Evolutionary conservation across 2,888 invertebrate genomes (phyloP).

Genomic region (Andrena chrysosceles): DNA sequence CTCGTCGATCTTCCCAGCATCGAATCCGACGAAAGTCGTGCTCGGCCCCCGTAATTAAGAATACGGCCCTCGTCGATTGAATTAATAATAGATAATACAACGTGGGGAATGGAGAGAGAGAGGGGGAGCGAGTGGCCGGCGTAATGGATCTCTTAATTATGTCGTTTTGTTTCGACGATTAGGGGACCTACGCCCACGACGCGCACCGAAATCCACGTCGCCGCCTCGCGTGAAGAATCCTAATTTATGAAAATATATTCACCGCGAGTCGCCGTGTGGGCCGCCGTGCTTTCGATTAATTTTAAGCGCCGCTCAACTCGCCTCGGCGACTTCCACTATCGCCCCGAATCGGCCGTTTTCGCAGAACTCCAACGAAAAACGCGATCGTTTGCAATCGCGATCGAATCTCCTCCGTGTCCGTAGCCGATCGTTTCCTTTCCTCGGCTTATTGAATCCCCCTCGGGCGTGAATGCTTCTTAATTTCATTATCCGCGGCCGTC

Average conservation of each 20-base stretch:
- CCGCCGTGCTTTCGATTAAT: slow-evolving; percentile 54
- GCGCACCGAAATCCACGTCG: slow-evolving; percentile 51
- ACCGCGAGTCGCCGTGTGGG: slow-evolving; percentile 58
- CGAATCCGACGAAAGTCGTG: slow-evolving; percentile 25
- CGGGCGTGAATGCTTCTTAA: background rate
- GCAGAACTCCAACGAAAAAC: background rate
- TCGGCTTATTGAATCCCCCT: background rate
- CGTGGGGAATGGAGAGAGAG: background rate
- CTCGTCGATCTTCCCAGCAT: slow-evolving; percentile 43
- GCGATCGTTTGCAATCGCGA: slow-evolving; percentile 24
- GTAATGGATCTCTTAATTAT: slow-evolving; percentile 79
- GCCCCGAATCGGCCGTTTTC: slow-evolving; percentile 17
- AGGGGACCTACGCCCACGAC: slow-evolving; percentile 66
- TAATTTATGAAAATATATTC: slow-evolving; percentile 78
- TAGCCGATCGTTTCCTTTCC: background rate
- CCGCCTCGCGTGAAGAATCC: slow-evolving; percentile 40
- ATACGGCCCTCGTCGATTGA: slow-evolving; percentile 49
- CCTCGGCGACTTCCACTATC: slow-evolving; percentile 22
- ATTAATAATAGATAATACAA: slow-evolving; percentile 66
- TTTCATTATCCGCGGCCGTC: background rate
- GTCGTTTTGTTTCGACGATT: slow-evolving; percentile 73
- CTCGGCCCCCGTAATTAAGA: slow-evolving; percentile 57
- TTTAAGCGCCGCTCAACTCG: slow-evolving; percentile 52
- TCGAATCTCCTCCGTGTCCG: background rate
- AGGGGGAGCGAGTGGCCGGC: slow-evolving; percentile 31